Conservation (phyloP, 2,797 vertebrate species). For the Buphagus erythrorhynchus region DNA sequence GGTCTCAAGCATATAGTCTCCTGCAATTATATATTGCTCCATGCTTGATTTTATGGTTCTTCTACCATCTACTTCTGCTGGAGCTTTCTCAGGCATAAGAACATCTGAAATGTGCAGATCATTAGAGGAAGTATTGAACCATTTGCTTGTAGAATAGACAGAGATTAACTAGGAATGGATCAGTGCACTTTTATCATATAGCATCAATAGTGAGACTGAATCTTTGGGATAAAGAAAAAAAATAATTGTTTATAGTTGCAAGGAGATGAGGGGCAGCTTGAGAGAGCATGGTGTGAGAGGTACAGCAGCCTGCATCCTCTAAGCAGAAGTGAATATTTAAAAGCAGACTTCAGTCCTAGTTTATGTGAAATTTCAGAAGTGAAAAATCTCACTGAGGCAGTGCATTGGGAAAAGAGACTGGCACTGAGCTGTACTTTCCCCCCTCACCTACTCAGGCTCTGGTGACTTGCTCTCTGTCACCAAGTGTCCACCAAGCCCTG, state of each 20-base stretch:
- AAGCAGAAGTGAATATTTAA: neutral
- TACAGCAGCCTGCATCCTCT: neutral
- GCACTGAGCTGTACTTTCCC: neutral
- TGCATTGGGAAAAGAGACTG: neutral
- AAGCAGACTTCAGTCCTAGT: neutral
- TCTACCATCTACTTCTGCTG: slow-evolving; percentile 37
- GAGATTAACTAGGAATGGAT: slow-evolving; percentile 51
- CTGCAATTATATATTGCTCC: slow-evolving; percentile 47
- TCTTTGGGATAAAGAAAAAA: neutral
- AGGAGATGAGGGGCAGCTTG: neutral
- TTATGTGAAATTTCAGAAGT: neutral
- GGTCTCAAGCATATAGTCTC: neutral
- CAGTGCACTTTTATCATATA: neutral
- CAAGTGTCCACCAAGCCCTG: accelerated
- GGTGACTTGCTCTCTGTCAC: neutral
- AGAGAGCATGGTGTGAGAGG: neutral
- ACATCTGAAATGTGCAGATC: slow-evolving; percentile 59
- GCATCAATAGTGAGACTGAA: neutral
- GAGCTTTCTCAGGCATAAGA: slow-evolving; percentile 59
- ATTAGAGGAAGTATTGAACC: slow-evolving; percentile 64
- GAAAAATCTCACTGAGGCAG: neutral
- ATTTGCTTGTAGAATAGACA: slow-evolving; percentile 64
- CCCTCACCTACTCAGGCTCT: neutral
- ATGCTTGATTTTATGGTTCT: slow-evolving; percentile 52
- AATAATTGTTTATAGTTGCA: neutral